Percentiles rank a stretch among this genome's conserved stretches.
These are phyloP conservation scores for Macrotus californicus DNA, from an alignment of 2,113 vertebrate species.

Conservation along the genomic window DNA sequence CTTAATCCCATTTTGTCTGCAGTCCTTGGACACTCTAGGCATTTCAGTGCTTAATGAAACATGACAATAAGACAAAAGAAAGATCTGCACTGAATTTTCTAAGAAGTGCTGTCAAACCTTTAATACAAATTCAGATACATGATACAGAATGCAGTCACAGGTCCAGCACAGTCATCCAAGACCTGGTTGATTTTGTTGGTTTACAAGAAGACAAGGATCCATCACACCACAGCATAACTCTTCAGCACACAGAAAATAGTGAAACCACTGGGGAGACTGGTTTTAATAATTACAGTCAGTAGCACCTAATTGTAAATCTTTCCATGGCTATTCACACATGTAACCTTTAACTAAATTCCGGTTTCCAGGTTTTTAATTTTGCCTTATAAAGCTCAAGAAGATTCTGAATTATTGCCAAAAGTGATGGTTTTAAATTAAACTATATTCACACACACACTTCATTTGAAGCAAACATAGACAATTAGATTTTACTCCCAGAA, in stretches of 20 bases:
- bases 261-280: slow-evolving; percentile 7
- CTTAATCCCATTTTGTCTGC: background rate
- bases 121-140: background rate
- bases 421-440: background rate
- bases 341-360: background rate
- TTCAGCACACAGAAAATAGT: background rate
- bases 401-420: background rate
- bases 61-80: background rate
- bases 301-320: background rate
- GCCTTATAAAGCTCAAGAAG: background rate
- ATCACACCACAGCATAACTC: background rate
- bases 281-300: background rate
- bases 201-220: slow-evolving; percentile 7
- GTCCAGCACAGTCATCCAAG: background rate
- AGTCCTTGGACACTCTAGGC: background rate
- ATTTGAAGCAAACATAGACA: background rate
- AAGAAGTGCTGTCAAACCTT: background rate
- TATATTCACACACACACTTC: background rate
- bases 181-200: background rate
- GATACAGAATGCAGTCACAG: background rate
- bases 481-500: background rate
- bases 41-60: slow-evolving; percentile 3
- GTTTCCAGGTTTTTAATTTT: slow-evolving; percentile 6
- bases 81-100: background rate
- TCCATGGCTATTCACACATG: background rate